Base-by-base conservation (phyloP, 2,888 invertebrate species). In the Cryptophagus acutangulus region DNA sequence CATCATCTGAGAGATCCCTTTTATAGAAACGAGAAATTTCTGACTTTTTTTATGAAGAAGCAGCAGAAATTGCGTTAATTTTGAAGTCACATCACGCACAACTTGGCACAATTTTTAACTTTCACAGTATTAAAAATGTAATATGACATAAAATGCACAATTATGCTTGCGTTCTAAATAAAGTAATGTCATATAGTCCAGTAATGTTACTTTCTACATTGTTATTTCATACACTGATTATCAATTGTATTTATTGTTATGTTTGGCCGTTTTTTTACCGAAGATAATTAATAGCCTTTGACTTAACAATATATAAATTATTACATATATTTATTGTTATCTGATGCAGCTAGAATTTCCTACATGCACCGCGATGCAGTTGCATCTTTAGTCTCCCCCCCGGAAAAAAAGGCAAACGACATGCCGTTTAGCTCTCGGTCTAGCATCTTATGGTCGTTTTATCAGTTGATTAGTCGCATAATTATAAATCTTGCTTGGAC, bases 221-320 rank as follows among this genome's bases (percentile, higher is more conserved):
- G n/a, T n/a, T n/a, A n/a, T n/a, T n/a, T n/a, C n/a, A n/a, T n/a
- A n/a, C n/a, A n/a, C n/a, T n/a, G n/a, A n/a, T n/a, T 20, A 20
- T 20, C n/a, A 20, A 20, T 20, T 20, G 6, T 8, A 8, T 20
- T 20, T 20, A 20, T 20, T 20, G 24, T 20, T 20, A 20, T 20
- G 24, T 20, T 20, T n/a, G n/a, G n/a, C n/a, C n/a, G n/a, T n/a
- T n/a, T n/a, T n/a, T n/a, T n/a, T n/a, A n/a, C n/a, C 6, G 6
- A 20, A 20, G 24, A n/a, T 20, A 20, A 20, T 20, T 20, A 20
- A 20, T 20, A 20, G 24, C 6, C 24, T 20, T 8, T 6, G n/a
- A 20, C 24, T 20, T n/a, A 20, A 20, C 24, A 20, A 20, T 20
- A 20, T 20, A 20, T 20, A 20, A 20, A 20, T 20, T 20, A 20